These are phyloP conservation scores for Rhinatrema bivittatum DNA, from an alignment of 2,797 vertebrate species.

Conservation along the genomic window DNA sequence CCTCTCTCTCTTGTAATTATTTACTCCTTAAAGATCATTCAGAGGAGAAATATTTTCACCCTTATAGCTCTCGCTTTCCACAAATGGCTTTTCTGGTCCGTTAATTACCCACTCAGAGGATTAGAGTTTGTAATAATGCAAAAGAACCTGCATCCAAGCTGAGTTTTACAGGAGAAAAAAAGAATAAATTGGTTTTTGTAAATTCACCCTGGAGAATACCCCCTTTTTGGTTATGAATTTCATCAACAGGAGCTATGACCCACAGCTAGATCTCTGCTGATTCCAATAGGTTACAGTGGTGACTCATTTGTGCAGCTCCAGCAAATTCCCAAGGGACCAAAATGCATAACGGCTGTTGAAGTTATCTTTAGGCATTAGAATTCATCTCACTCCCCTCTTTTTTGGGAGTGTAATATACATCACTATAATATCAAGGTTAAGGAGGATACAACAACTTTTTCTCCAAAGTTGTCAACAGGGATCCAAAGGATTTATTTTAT, in stretches of 20 bases:
- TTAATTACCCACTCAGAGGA: conserved; percentile 67
- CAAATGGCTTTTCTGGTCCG: conserved; percentile 60
- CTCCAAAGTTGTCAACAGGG: too few relatives aligned
- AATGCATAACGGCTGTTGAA: conserved; percentile 29
- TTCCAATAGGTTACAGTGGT: conserved; percentile 31
- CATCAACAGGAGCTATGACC: conserved; percentile 22
- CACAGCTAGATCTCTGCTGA: conserved; percentile 5
- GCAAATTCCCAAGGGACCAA: conserved; percentile 45
- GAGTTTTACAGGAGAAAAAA: conserved; percentile 45
- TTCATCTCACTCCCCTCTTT: conserved; percentile 4
- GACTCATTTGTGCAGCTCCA: conserved; percentile 44
- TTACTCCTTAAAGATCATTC: conserved; percentile 70
- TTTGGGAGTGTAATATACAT: neutral
- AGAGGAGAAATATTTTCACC: conserved; percentile 57
- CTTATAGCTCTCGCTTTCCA: conserved; percentile 55
- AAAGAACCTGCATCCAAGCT: conserved; percentile 44
- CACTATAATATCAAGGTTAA: neutral
- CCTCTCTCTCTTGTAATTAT: conserved; percentile 62
- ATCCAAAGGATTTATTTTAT: too few relatives aligned
- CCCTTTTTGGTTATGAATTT: conserved; percentile 28
- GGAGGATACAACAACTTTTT: neutral
- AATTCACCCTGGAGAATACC: conserved; percentile 33
- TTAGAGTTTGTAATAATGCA: conserved; percentile 52
- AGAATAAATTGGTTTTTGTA: conserved; percentile 38
- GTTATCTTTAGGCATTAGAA: conserved; percentile 8